Percentiles rank a stretch among this genome's conserved stretches.
phyloP scores from a whole-genome alignment of 2,888 invertebrate genomes.

The Drosophila crucigera region DNA sequence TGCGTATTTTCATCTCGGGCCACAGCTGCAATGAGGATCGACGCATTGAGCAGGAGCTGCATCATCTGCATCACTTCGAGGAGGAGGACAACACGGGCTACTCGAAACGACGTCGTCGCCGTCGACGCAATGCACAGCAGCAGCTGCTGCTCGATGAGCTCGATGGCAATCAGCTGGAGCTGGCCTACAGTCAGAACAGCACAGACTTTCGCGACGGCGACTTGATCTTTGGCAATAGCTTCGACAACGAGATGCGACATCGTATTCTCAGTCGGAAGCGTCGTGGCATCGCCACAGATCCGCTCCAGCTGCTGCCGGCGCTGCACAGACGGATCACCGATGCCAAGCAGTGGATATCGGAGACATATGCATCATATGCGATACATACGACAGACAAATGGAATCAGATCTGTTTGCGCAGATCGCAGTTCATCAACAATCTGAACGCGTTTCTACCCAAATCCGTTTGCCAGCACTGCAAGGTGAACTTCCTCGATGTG shows the following conservation, averaged over 20 bases:
- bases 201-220: slow-evolving; percentile 86
- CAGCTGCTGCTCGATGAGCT: slow-evolving; percentile 36
- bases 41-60: slow-evolving; percentile 87
- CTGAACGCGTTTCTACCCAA: slow-evolving; percentile 91
- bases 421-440: slow-evolving; percentile 92
- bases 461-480: slow-evolving; percentile 90
- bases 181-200: slow-evolving; percentile 76
- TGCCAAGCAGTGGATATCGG: slow-evolving; percentile 94
- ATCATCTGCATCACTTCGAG: slow-evolving; percentile 86
- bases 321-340: slow-evolving; percentile 89
- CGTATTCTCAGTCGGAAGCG: slow-evolving; percentile 87
- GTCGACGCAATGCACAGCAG: slow-evolving; percentile 66
- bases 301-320: slow-evolving; percentile 86
- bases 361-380: slow-evolving; percentile 94
- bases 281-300: slow-evolving; percentile 84
- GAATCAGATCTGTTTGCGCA: slow-evolving; percentile 92
- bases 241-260: slow-evolving; percentile 86
- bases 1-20: slow-evolving; percentile 91
- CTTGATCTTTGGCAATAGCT: slow-evolving; percentile 87
- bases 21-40: slow-evolving; percentile 89
- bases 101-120: slow-evolving; percentile 86
- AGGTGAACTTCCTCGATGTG: slow-evolving; percentile 91
- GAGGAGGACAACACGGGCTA: slow-evolving; percentile 88
- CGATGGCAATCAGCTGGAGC: slow-evolving; percentile 62
- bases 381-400: slow-evolving; percentile 93